Base-by-base conservation (phyloP, 2,888 invertebrate species). In the Elysia crispata region DNA sequence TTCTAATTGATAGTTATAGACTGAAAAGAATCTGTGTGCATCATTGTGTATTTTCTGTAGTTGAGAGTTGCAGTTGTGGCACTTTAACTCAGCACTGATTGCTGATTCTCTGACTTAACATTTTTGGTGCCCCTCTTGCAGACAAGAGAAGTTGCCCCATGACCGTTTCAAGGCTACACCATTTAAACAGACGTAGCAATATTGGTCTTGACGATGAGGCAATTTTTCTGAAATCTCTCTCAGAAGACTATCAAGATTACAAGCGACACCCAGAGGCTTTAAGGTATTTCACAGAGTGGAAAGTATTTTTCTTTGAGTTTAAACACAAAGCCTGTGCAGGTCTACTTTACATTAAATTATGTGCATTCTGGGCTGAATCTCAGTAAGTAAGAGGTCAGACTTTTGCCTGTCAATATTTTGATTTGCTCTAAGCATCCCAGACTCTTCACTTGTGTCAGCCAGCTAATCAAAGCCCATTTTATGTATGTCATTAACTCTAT, bases 151-250 rank as follows among this genome's bases (percentile, higher is more conserved):
- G 25, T 31, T 31, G 20, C 25, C 25, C 20, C 1, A 50, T 3
- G 25, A 62, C 60, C 18, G 18, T 30, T 15, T 60, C 82, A 54
- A 69, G 74, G 25, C 66, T 28, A 31, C 79, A 31, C 50, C 77
- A 74, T 18, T 62, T 69, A 54, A 15, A 67, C 1, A 31, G 25
- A 30, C 54, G 74, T 31, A 74, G 77, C 15, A 50, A 18, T 1
- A 62, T 67, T 54, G 60, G 66, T 49, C n/a, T 25, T 5, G 70
- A 78, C 75, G 78, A 70, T 25, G 81, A 79, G 25, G 77, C 80
- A 25, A 82, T 83, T 57, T 89, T 89, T 80, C 83, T 89, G n/a
- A 83, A 84, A 54, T 89, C 89, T 20, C 83, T 89, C 28, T 83
- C 85, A 8, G 49, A 57, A 6, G 77, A 82, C 20, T 60, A 83